Evolutionary conservation across 2,888 invertebrate species (phyloP), one percentile per base, ranked within the genome.

Genomic region (Aphodius sticticus): DNA sequence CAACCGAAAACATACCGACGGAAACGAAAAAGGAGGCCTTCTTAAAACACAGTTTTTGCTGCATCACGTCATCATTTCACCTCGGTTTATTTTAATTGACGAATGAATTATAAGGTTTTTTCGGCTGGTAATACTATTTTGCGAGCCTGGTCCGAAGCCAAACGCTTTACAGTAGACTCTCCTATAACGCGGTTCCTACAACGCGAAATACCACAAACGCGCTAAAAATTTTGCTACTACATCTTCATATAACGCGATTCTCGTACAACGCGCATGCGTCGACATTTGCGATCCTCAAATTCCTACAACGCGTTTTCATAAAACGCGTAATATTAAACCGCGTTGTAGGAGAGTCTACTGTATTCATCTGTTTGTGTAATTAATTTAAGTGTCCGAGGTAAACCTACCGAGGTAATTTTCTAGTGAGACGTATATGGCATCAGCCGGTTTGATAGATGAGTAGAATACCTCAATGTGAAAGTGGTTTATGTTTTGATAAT

Each of bases 31-130:
- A 26, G 26, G 26, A 26, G 1, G 26, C 26, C 26, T 26, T 3
- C 26, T 26, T 26, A 26, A 69, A 69, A 69, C 69, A 15, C 14
- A n/a, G 1, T n/a, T 69, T 15, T 14, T 71, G 16, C 70, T 26
- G 70, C 70, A 70, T 16, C 26, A 16, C 5, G 16, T 16, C 71
- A 71, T 71, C 71, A 71, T 71, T 35, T 26, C 35, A 71, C 16
- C 16, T 4, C 69, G 15, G 71, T 16, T 15, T 71, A 14, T 26
- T 71, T 16, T 71, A 16, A 14, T 14, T 71, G 16, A 9, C 16
- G 71, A 71, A 12, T n/a, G n/a, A n/a, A n/a, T n/a, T 35, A 26
- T 70, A 0, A 9, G 9, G 70, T 70, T 70, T 71, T 71, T 71
- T 71, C 6, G 16, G 12, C 6, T 6, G 15, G 14, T 69, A 69